Evolutionary conservation across 2,113 vertebrate species (phyloP).

Genomic region (Toxotes chatareus): DNA sequence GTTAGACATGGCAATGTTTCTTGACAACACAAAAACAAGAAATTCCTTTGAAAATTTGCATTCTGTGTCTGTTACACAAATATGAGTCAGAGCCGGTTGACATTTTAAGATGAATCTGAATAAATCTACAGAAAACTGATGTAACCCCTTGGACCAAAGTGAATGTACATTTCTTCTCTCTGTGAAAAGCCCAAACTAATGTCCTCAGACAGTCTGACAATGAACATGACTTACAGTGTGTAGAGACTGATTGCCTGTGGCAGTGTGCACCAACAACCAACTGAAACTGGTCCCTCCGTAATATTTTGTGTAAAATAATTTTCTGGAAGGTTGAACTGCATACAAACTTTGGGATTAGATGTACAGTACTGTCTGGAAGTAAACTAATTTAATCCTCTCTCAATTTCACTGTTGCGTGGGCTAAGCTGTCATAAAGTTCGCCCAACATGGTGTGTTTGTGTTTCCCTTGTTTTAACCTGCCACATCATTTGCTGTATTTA

Average conservation of each 20-base stretch:
- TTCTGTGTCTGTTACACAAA: slow-evolving; percentile 6
- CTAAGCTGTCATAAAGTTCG: slow-evolving; percentile 43
- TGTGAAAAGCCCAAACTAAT: slow-evolving; percentile 4
- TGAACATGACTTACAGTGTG: slow-evolving; percentile 30
- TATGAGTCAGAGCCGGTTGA: slow-evolving; percentile 22
- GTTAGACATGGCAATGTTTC: slow-evolving; percentile 30
- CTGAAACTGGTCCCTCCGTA: neutral
- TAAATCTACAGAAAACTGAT: slow-evolving; percentile 8
- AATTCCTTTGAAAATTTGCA: slow-evolving; percentile 5
- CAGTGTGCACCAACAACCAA: slow-evolving; percentile 7
- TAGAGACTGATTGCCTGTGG: slow-evolving; percentile 30
- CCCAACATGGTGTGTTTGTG: slow-evolving; percentile 6
- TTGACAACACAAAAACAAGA: neutral
- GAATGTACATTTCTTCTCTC: neutral
- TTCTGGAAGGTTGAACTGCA: slow-evolving; percentile 66
- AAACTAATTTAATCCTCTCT: slow-evolving; percentile 70
- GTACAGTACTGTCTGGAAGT: slow-evolving; percentile 29
- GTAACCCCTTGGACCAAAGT: neutral
- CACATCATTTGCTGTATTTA: slow-evolving; percentile 41
- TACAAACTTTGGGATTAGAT: slow-evolving; percentile 55
- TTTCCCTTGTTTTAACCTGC: slow-evolving; percentile 33
- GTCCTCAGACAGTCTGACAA: slow-evolving; percentile 14
- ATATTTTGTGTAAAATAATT: slow-evolving; percentile 65
- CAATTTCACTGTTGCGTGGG: slow-evolving; percentile 60
- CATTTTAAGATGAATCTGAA: slow-evolving; percentile 28